Base-by-base conservation (phyloP, 2,888 invertebrate genomes). In the Sclerodermus sp. region DNA sequence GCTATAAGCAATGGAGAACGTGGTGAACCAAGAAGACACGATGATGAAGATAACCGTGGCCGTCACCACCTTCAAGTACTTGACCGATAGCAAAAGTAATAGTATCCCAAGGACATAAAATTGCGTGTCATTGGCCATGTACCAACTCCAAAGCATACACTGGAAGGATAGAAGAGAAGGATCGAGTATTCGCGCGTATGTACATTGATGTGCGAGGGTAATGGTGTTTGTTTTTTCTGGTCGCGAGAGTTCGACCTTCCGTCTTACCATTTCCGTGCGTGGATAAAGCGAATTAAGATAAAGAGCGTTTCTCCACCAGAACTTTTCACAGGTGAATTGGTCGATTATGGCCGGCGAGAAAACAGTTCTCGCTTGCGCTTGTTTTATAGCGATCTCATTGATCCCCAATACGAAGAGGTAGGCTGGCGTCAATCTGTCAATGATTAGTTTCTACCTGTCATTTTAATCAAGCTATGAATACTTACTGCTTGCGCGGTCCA, bases 21-120 rank as follows among this genome's bases (percentile, higher is more conserved):
- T 87, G 10, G 87, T 85, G 47, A 85, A 82, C 90, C 91, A 91
- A 0, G 91, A 90, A 54, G 86, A 85, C 43, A 85, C 77, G 75
- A 91, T 76, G 59, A 91, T 79, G 29, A 85, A 67, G 1, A 82
- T 73, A 16, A 89, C 76, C 4, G 83, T 79, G 43, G 80, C 73
- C 51, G 82, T 82, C n/a, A 87, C 85, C 44, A 84, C 79, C 74
- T 86, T 88, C 44, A 76, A 64, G 69, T 88, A 78, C 56, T 68
- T 74, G 15, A 78, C 67, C 6, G 79, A 77, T 36, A 79, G 63
- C n/a, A 79, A 58, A 9, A 79, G 70, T 32, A 79, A 64, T 44
- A 78, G 59, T 61, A 78, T 74, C 3, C 79, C 79, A 40, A 79
- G 70, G 31, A 78, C 73, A 62, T 77, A 79, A 62, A 79, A 79